Percentiles rank a stretch among this genome's conserved stretches.
phyloP scores from a whole-genome alignment of 2,888 invertebrate species.

The Heliconius ismenius region DNA sequence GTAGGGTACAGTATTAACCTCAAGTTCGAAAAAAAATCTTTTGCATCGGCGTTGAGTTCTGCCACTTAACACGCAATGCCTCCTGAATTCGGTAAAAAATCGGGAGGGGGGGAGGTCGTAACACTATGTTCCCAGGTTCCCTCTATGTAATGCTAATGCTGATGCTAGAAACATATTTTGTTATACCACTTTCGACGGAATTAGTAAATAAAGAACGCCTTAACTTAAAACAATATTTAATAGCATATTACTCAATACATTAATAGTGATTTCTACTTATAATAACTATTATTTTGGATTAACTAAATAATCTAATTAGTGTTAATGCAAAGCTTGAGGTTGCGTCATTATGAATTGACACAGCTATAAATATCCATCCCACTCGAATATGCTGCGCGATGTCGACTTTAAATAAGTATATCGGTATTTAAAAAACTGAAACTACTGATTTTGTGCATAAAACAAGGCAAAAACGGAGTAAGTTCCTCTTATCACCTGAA shows the following conservation, averaged over 20 bases:
- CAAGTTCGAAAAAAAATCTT: too few species aligned
- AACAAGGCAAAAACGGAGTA: slow-evolving; percentile 72
- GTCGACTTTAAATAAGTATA: not conserved
- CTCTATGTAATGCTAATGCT: too few species aligned
- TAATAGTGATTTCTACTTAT: not conserved
- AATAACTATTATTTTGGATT: not conserved
- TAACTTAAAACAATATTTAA: not conserved
- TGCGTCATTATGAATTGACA: not conserved
- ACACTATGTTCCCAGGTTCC: too few species aligned
- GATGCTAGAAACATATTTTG: not conserved
- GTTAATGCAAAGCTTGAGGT: not conserved
- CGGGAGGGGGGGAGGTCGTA: too few species aligned
- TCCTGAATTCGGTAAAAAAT: too few species aligned
- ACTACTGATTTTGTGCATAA: slow-evolving; percentile 58
- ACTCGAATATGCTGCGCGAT: not conserved
- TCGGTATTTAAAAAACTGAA: not conserved
- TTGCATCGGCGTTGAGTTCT: too few species aligned
- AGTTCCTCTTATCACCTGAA: slow-evolving; percentile 68
- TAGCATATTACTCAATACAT: not conserved
- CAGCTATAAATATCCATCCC: not conserved
- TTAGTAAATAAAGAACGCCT: not conserved
- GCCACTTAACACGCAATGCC: too few species aligned
- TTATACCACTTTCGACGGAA: not conserved
- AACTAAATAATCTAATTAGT: not conserved
- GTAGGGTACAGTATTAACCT: too few species aligned